Evolutionary conservation across 2,113 vertebrate species (phyloP), one percentile per base, ranked within the genome.

Genomic region (Paedocypris sp.): DNA sequence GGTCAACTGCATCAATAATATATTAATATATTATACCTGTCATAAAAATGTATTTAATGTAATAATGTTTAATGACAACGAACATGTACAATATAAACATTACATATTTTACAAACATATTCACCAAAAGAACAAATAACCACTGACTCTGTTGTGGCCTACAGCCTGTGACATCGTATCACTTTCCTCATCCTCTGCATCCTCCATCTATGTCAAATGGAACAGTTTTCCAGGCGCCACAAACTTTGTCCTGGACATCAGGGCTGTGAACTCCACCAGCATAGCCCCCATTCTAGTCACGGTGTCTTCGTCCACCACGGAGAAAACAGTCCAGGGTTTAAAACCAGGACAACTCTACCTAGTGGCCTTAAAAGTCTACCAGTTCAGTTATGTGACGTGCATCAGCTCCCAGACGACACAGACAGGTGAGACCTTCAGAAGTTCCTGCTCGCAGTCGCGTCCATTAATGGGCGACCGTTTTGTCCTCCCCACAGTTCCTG

Each of bases 371-470:
- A 79, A 75, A 35, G 80, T 70, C 4, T 63, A 78, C 23, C 2
- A 45, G 4, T 69, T 57, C 46, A 46, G 3, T 7, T 13, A 1
- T 26, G 5, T 65, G 0, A 3, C 64, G 15, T 82, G 80, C 58
- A 65, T 35, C 5, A 41, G 26, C 6, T 47, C 61, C 9, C 1
- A 31, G 32, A 16, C 1, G 4, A 4, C 67, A 5, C 58, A 39
- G 10, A 86, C 83, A 73, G 81, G 85, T 87, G 75, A 35, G 45
- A n/a, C n/a, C n/a, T n/a, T n/a, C n/a, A n/a, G n/a, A n/a, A n/a
- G n/a, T n/a, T n/a, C n/a, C n/a, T n/a, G n/a, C n/a, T n/a, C n/a
- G n/a, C n/a, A n/a, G n/a, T n/a, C n/a, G n/a, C n/a, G n/a, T n/a
- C n/a, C n/a, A n/a, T n/a, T n/a, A n/a, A n/a, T n/a, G n/a, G n/a